These are phyloP conservation scores for Larimichthys polyactis DNA, from an alignment of 2,113 vertebrate genomes.

Conservation along the genomic window DNA sequence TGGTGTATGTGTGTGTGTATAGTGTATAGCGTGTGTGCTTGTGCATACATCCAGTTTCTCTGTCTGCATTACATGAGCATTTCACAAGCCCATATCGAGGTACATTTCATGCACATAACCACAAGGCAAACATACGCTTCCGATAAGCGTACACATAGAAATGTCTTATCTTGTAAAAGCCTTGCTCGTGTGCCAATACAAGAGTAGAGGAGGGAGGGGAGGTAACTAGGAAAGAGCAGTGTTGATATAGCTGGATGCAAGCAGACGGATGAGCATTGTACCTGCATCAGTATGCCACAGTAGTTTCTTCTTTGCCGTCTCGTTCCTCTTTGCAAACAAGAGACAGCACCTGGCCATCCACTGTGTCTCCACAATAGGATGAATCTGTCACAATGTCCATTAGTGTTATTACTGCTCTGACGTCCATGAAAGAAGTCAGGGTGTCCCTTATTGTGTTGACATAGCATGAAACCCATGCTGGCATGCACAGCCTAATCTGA, in stretches of 20 bases:
- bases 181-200: not conserved
- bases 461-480: conserved; percentile 66
- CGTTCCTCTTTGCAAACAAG: conserved; percentile 44
- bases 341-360: conserved; percentile 51
- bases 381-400: conserved; percentile 73
- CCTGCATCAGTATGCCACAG: conserved; percentile 54
- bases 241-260: conserved; percentile 21
- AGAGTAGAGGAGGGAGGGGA: not conserved
- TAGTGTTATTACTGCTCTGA: conserved; percentile 70
- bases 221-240: conserved; percentile 1
- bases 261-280: conserved; percentile 29
- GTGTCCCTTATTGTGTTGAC: conserved; percentile 68
- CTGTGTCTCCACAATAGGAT: conserved; percentile 46
- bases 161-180: conserved; percentile 26
- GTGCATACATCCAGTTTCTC: not conserved
- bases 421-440: conserved; percentile 66
- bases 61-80: not conserved
- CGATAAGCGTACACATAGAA: conserved; percentile 22
- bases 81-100: conserved; percentile 7
- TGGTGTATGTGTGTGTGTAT: not conserved
- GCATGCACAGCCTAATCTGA: conserved; percentile 71
- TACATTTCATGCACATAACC: conserved; percentile 3
- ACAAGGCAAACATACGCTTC: not conserved
- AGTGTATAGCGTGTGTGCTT: conserved; percentile 9
- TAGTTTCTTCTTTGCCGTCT: conserved; percentile 36